Evolutionary conservation across 2,113 vertebrate genomes (phyloP), one percentile per base, ranked within the genome.

Genomic region (Pteruthius melanotis): DNA sequence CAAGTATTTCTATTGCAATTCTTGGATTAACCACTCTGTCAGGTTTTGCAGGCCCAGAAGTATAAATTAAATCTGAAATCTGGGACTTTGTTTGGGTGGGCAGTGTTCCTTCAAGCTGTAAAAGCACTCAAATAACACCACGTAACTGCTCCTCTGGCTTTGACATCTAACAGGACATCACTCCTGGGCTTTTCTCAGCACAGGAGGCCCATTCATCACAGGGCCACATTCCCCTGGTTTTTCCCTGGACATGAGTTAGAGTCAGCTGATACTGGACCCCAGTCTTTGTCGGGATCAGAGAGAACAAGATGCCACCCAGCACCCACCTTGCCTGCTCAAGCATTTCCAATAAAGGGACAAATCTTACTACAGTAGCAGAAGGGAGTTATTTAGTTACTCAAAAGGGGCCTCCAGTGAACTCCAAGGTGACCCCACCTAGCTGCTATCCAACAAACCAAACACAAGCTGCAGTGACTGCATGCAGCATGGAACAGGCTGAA

Each of bases 241-340:
- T 31, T 21, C n/a, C 60, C 59, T 39, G 22, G 83, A 52, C 0
- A 1, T 0, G 0, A 74, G 15, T 13, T 27, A 52, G 27, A 52
- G 83, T 49, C 44, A 75, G 44, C 39, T 52, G 45, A 64, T 12
- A 21, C 5, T 16, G 40, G 35, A 65, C 22, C 31, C 9, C 20
- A 24, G 24, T 44, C 61, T 56, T 54, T 31, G 7, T 33, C 1
- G 0, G 1, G 66, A 61, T 35, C 50, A 50, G 31, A 64, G 26
- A 80, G 50, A 60, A 52, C 10, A 37, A 44, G 24, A 26, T 26
- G 22, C 33, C 68, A 74, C 22, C 39, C 31, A 31, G 15, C 6
- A 68, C 19, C 59, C 54, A 88, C 15, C 78, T 6, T 13, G 8
- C 21, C 53, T 20, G 13, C 31, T 65, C 66, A 45, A 39, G 42